Evolutionary conservation across 2,113 vertebrate genomes (phyloP).

Genomic region (Dipodomys merriami): DNA sequence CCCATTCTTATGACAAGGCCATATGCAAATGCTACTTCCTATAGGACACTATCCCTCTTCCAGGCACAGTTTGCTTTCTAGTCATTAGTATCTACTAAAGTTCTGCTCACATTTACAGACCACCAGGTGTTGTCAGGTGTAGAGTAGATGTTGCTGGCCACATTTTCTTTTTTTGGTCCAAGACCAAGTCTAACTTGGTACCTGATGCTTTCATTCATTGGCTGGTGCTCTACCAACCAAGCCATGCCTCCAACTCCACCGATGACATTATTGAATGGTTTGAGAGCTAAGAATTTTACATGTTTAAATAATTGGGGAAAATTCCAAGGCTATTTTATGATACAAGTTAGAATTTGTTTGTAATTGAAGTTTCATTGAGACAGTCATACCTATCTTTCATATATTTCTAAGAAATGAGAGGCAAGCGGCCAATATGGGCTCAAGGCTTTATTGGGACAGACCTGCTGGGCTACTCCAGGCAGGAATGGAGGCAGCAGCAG

Average conservation of each 20-base stretch:
- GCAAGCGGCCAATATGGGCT: too few relatives aligned
- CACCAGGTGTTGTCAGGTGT: background rate
- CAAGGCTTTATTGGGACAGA: too few relatives aligned
- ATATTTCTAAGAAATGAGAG: background rate
- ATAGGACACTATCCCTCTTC: background rate
- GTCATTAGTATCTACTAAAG: background rate
- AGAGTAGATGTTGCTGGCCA: background rate
- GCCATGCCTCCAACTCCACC: background rate
- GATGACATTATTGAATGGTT: background rate
- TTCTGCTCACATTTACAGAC: background rate
- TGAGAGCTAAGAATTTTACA: background rate
- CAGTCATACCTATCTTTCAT: background rate
- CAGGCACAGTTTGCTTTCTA: background rate
- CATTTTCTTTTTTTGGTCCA: background rate
- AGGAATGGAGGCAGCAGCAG: too few relatives aligned
- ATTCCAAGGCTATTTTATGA: conserved; percentile 1
- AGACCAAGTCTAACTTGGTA: background rate
- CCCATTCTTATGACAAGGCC: background rate
- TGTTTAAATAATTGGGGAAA: conserved; percentile 26
- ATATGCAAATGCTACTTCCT: background rate
- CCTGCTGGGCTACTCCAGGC: too few relatives aligned
- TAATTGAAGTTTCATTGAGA: conserved; percentile 14
- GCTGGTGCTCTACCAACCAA: too few relatives aligned
- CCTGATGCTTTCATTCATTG: too few relatives aligned
- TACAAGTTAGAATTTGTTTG: conserved; percentile 15